Conservation (phyloP, 2,888 invertebrate species). For the Drosophila silvestris region DNA sequence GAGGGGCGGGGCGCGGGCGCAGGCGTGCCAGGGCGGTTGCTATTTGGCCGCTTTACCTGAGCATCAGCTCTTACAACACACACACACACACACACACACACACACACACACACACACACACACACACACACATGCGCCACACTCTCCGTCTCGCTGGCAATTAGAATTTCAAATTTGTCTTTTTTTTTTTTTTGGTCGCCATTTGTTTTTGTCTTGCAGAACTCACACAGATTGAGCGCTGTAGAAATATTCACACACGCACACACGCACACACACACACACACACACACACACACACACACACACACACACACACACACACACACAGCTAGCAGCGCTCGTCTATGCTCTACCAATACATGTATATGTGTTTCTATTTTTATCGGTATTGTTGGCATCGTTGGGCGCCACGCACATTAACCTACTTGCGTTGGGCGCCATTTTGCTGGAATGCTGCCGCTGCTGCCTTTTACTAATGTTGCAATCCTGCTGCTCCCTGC, state of each 20-base stretch:
- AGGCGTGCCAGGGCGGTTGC: neutral
- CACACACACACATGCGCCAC: constrained; percentile 21
- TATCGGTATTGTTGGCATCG: constrained; percentile 61
- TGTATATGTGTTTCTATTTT: constrained; percentile 48
- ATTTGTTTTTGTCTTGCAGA: constrained; percentile 53
- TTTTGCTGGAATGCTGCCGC: constrained; percentile 42
- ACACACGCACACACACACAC: no score
- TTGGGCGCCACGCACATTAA: constrained; percentile 67
- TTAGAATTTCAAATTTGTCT: constrained; percentile 75
- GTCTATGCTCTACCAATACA: constrained; percentile 28
- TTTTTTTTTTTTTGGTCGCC: constrained; percentile 41
- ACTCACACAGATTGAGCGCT: constrained; percentile 53
- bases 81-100: constrained; percentile 21
- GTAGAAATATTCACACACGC: constrained; percentile 2
- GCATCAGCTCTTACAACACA: constrained; percentile 9
- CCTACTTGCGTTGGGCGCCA: constrained; percentile 71
- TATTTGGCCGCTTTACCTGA: constrained; percentile 23
- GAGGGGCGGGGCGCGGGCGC: neutral
- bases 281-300: constrained; percentile 5
- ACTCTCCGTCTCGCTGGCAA: constrained; percentile 51
- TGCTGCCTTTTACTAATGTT: constrained; percentile 39
- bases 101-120: constrained; percentile 31
- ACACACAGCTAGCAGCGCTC: neutral
- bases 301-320: constrained; percentile 4
- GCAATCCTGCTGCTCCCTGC: neutral